Percentiles rank a stretch among this genome's conserved stretches.
Conservation (phyloP, 1,140 invertebrate species). For the Lasaia peninsularis region DNA sequence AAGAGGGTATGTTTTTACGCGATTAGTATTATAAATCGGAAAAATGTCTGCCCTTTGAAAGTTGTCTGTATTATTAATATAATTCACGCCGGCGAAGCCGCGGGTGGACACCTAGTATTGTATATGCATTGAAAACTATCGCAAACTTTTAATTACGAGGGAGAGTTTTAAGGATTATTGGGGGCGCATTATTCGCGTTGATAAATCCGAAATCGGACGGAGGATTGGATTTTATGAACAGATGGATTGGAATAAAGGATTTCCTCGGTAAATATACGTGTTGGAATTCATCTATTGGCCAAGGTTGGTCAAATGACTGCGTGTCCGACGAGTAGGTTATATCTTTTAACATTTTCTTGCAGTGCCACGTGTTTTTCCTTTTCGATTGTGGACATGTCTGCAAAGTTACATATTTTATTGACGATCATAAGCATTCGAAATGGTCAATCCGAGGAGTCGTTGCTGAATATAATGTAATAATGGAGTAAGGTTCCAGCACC, state of each 20-base stretch:
- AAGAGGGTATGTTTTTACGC: too few species aligned
- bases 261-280: conserved; percentile 31
- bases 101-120: too few species aligned
- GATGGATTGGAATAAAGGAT: background rate
- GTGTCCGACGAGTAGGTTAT: conserved; percentile 33
- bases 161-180: conserved; percentile 38
- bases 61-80: too few species aligned
- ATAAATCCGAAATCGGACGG: conserved; percentile 46
- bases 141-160: conserved; percentile 29
- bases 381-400: conserved; percentile 55
- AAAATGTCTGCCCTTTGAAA: too few species aligned
- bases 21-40: too few species aligned
- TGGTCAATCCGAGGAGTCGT: too few species aligned
- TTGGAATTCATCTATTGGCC: conserved; percentile 31
- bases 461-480: too few species aligned
- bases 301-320: conserved; percentile 5
- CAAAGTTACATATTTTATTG: conserved; percentile 16
- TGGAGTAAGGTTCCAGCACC: too few species aligned
- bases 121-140: too few species aligned
- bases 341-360: conserved; percentile 40
- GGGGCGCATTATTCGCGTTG: conserved; percentile 32
- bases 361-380: conserved; percentile 34
- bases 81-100: too few species aligned
- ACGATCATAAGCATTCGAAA: too few species aligned
- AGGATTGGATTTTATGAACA: conserved; percentile 23